phyloP scores from a whole-genome alignment of 2,888 invertebrate species.

The Diadegma fenestrale region DNA sequence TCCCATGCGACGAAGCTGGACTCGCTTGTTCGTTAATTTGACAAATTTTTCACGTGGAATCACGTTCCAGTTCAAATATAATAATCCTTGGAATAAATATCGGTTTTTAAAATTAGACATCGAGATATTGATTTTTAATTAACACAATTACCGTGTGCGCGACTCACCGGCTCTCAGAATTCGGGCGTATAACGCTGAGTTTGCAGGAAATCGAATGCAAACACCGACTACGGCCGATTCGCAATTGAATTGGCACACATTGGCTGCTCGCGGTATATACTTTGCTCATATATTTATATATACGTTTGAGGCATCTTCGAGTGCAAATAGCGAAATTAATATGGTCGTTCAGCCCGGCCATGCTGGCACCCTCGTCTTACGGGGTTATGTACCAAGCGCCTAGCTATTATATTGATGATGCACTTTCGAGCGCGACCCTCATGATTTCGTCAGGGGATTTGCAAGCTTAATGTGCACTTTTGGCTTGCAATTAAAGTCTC shows the following conservation, averaged over 20 bases:
- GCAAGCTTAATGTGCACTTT: constrained; percentile 2
- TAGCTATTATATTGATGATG: constrained; percentile 25
- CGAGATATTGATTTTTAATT: background rate
- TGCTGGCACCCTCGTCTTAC: constrained; percentile 47
- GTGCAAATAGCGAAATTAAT: constrained; percentile 63
- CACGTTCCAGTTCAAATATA: background rate
- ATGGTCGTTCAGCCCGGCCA: constrained; percentile 34
- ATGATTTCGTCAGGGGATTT: constrained; percentile 22
- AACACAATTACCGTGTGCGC: background rate
- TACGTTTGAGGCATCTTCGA: constrained; percentile 10
- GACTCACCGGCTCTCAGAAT: background rate
- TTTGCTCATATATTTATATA: background rate
- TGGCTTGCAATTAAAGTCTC: constrained; percentile 25
- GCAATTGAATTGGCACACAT: constrained; percentile 52
- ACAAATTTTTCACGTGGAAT: background rate
- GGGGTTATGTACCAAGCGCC: constrained; percentile 16
- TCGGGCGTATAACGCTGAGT: constrained; percentile 15
- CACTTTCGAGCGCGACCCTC: constrained; percentile 10
- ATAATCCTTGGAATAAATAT: background rate
- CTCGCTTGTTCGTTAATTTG: background rate
- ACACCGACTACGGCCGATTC: constrained; percentile 35
- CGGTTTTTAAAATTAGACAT: background rate
- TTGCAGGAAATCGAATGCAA: constrained; percentile 59
- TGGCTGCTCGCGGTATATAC: background rate
- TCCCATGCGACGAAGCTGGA: background rate